A percentile compares a stretch with the other conserved stretches of the same genome.
Evolutionary conservation across 2,888 invertebrate genomes (phyloP).

Genomic region (Entomobrya multifasciata): DNA sequence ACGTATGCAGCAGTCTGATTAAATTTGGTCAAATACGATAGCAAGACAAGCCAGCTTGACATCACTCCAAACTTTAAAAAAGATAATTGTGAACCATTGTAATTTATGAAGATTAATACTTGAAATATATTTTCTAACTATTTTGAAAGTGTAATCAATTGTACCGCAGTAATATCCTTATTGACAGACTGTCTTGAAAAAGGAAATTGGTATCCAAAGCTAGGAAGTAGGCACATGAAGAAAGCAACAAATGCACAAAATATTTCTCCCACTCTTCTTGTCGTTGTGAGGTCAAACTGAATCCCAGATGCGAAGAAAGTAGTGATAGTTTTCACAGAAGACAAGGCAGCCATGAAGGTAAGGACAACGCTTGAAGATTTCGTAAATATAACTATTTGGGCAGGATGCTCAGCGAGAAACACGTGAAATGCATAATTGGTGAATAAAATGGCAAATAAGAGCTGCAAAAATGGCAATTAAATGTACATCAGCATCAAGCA

Average conservation of each 20-base stretch:
- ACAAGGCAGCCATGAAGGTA: constrained; percentile 59
- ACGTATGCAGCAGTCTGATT: constrained; percentile 69
- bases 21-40: constrained; percentile 65
- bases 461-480: constrained; percentile 23
- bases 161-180: constrained; percentile 61
- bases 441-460: constrained; percentile 60
- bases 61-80: constrained; percentile 60
- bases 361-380: constrained; percentile 49
- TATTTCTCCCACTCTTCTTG: constrained; percentile 58
- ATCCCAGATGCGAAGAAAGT: constrained; percentile 59
- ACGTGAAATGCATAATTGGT: constrained; percentile 62
- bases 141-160: neutral
- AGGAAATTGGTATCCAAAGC: constrained; percentile 58
- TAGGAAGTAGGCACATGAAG: constrained; percentile 66
- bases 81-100: no score
- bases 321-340: constrained; percentile 53
- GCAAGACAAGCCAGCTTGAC: constrained; percentile 64
- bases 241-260: constrained; percentile 64
- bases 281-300: constrained; percentile 56
- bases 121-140: no score
- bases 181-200: constrained; percentile 39
- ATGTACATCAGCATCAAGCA: neutral
- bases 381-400: constrained; percentile 18
- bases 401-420: constrained; percentile 48
- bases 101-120: no score